Base-by-base conservation (phyloP, 2,888 invertebrate genomes). In the Cecidostiba fungosa region DNA sequence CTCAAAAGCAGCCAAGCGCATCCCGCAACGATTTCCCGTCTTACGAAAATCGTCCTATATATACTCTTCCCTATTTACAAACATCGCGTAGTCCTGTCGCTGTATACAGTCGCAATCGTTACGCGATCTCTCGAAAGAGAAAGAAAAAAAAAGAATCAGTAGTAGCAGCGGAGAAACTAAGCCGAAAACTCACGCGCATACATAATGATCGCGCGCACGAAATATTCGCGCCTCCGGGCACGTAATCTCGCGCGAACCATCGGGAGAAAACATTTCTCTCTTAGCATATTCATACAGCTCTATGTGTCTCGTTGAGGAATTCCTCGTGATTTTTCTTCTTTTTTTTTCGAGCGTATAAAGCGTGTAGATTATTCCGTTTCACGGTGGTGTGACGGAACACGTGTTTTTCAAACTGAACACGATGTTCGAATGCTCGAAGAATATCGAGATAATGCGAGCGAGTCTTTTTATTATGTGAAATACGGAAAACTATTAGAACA, bases 111-210 rank as follows among this genome's bases (percentile, higher is more conserved):
- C 12, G 66, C 66, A 29, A 66, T 66, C 66, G 29, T 66, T 66
- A 16, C 66, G 16, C 29, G 29, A 66, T 66, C 66, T 66, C 66
- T 62, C 23, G 29, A 12, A 66, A n/a, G 16, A 59, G 19, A 23
- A 19, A 69, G 62, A 39, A 36, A 43, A 79, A 79, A 77, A 50
- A 29, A 50, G 82, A 82, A 88, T 87, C 88, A 36, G 36, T 70
- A 32, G 32, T 12, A 12, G 50, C 16, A 23, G 10, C 23, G 23
- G 59, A 23, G 23, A 23, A n/a, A 59, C 59, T 23, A 23, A 59
- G 59, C 26, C 16, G 50, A 50, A 43, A 74, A 50, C 29, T 50
- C 50, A 50, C 16, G 36, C 32, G 76, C 54, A 26, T 54, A 76
- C 76, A 59, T 23, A 59, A 59, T 59, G 23, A 23, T 23, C 23